phyloP scores from a whole-genome alignment of 2,888 invertebrate genomes.

The Ormyrus nitidulus region DNA sequence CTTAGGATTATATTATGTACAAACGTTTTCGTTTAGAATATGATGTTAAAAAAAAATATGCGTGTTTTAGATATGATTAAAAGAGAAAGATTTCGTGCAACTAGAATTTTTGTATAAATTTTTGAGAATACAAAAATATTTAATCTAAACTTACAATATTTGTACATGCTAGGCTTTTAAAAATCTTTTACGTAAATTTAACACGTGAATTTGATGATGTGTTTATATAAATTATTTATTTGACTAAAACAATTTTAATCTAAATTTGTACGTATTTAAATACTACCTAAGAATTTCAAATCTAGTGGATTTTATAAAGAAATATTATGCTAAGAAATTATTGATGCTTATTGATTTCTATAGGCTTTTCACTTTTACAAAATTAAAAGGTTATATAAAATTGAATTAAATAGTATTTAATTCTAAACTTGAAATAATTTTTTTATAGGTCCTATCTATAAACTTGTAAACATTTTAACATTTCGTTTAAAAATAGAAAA shows the following conservation, averaged over 20 bases:
- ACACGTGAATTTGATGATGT: too few species aligned
- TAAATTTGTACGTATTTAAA: conserved; percentile 9
- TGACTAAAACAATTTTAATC: neutral
- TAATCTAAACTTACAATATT: neutral
- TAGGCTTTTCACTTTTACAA: neutral
- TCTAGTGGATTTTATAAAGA: conserved; percentile 5
- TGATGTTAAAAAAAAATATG: neutral
- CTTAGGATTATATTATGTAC: conserved; percentile 39
- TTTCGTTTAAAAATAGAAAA: conserved; percentile 21
- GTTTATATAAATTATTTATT: conserved; percentile 13
- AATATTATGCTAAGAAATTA: neutral
- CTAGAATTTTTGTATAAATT: conserved; percentile 10
- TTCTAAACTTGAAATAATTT: conserved; percentile 30
- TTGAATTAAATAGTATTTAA: neutral
- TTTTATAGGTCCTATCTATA: neutral
- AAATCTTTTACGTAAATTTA: neutral
- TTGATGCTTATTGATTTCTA: neutral
- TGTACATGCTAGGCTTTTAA: neutral
- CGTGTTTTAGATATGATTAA: neutral
- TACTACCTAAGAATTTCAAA: conserved; percentile 20
- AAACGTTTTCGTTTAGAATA: neutral
- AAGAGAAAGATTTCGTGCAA: neutral
- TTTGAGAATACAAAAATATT: conserved; percentile 29
- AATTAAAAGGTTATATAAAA: neutral
- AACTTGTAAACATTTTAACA: conserved; percentile 5